Evolutionary conservation across 1,140 invertebrate genomes (phyloP).

Genomic region (Drosophila sulfurigaster): DNA sequence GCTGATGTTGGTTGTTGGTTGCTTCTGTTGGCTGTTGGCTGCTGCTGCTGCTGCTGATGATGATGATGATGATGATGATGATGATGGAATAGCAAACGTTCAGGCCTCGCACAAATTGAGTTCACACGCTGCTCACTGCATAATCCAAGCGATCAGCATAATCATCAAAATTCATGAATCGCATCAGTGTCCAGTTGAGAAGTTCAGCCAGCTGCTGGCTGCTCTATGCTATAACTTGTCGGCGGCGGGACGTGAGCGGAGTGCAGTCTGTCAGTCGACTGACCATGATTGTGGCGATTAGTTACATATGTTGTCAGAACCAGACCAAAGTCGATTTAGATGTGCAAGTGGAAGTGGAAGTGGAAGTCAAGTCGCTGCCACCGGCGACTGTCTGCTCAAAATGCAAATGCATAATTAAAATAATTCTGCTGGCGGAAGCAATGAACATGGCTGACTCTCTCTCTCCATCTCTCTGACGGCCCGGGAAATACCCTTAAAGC

Average conservation of each 20-base stretch:
- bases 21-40: not conserved
- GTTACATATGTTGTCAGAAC: constrained; percentile 54
- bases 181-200: constrained; percentile 14
- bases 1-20: constrained; percentile 17
- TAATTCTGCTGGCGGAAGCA: constrained; percentile 54
- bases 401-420: constrained; percentile 71
- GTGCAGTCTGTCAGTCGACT: not conserved
- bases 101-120: constrained; percentile 60
- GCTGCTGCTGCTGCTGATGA: constrained; percentile 7
- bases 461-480: constrained; percentile 13
- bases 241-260: no score
- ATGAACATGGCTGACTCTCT: constrained; percentile 52
- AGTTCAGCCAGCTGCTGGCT: not conserved
- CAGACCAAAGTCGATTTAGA: not conserved
- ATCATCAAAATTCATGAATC: constrained; percentile 78
- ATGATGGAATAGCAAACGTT: constrained; percentile 32
- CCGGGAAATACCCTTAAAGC: constrained; percentile 17
- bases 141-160: constrained; percentile 62
- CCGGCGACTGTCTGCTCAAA: constrained; percentile 37
- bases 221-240: not conserved
- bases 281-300: constrained; percentile 55
- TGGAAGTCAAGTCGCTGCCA: constrained; percentile 24
- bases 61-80: constrained; percentile 18
- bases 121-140: constrained; percentile 70
- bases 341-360: not conserved